A percentile compares a stretch with the other conserved stretches of the same genome.
Evolutionary conservation across 30 jellyfish, hydroid and myxozoan species (phyloP).

Genomic region (Phacellophora camtschatica): DNA sequence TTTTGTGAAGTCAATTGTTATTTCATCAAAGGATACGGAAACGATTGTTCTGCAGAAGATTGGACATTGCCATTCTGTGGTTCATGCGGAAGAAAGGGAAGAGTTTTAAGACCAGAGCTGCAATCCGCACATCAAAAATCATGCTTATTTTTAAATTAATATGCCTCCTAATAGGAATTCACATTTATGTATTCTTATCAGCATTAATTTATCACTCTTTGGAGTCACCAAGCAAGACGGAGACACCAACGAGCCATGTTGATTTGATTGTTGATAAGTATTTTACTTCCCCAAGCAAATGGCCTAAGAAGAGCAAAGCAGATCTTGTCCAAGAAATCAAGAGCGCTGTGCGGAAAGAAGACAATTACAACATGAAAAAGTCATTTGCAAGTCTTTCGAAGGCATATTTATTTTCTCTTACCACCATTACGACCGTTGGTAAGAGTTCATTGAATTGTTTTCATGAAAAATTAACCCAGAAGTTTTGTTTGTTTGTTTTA

Average conservation of each 20-base stretch:
- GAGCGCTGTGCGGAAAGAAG: slow-evolving; percentile 37
- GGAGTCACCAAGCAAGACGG: slow-evolving; percentile 16
- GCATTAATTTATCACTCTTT: slow-evolving; percentile 37
- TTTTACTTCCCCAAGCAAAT: background rate
- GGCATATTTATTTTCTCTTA: slow-evolving; percentile 50
- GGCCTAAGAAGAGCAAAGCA: slow-evolving; percentile 37
- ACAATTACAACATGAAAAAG: background rate
- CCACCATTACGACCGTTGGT: slow-evolving; percentile 69
- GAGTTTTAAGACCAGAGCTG: background rate
- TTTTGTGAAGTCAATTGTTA: too few species aligned
- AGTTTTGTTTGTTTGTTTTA: background rate
- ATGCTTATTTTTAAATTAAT: slow-evolving; percentile 3
- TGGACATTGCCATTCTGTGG: background rate
- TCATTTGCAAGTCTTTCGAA: slow-evolving; percentile 50
- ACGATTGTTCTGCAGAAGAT: too few species aligned
- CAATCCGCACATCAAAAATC: background rate
- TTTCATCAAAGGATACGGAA: too few species aligned
- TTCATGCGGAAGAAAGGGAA: background rate
- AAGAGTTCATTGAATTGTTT: background rate
- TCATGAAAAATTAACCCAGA: background rate
- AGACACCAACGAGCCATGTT: background rate
- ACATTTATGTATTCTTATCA: slow-evolving; percentile 29
- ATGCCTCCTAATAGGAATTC: slow-evolving; percentile 33
- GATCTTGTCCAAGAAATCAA: background rate
- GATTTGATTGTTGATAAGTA: slow-evolving; percentile 10